These are phyloP conservation scores for Corbicula japonica DNA, from an alignment of 2,888 invertebrate genomes.

Conservation along the genomic window DNA sequence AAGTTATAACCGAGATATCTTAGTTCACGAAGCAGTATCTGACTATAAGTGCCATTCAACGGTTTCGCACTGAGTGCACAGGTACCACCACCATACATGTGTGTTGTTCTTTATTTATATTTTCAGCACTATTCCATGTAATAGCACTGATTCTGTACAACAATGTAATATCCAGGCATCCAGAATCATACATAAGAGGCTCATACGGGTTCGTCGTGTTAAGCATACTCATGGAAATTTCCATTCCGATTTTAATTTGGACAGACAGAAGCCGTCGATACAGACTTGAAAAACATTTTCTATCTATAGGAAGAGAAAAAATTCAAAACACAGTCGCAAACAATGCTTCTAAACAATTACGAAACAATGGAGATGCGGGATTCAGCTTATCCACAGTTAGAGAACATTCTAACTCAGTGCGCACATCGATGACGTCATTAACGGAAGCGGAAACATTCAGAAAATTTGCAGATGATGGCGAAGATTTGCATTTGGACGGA, in stretches of 20 bases:
- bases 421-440: conserved; percentile 50
- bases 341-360: too few species aligned
- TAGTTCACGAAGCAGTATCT: too few species aligned
- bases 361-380: too few species aligned
- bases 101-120: too few species aligned
- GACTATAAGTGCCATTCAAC: too few species aligned
- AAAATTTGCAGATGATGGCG: conserved; percentile 47
- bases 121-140: conserved; percentile 13
- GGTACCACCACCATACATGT: too few species aligned
- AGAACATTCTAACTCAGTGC: conserved; percentile 5
- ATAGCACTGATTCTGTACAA: conserved; percentile 15
- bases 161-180: background rate
- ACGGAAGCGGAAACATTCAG: conserved; percentile 53
- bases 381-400: background rate
- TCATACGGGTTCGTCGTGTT: conserved; percentile 19
- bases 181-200: background rate
- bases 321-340: too few species aligned
- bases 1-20: too few species aligned
- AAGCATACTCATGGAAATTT: background rate
- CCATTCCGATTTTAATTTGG: background rate
- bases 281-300: too few species aligned
- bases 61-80: too few species aligned
- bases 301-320: too few species aligned
- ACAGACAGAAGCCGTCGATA: conserved; percentile 14
- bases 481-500: too few species aligned